Base-by-base conservation (phyloP, 2,888 invertebrate genomes). In the Ectropis crepuscularia region DNA sequence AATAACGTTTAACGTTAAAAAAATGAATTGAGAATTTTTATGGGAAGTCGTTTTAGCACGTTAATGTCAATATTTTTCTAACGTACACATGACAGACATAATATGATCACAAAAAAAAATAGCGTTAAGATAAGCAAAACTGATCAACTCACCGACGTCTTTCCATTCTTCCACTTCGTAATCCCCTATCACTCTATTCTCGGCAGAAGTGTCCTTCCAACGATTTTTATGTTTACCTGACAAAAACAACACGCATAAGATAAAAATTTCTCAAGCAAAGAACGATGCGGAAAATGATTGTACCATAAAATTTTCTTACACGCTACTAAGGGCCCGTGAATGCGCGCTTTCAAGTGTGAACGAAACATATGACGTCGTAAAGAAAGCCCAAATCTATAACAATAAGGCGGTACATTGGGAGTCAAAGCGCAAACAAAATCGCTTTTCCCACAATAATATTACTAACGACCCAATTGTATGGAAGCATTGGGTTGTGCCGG, bases 111-210 rank as follows among this genome's bases (percentile, higher is more conserved):
- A n/a, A n/a, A n/a, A 11, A 41, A 5, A 62, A 45, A n/a, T 48
- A 12, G 45, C 5, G 48, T 28, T 28, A 45, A 47, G 48, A 12
- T 12, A 57, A 53, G 42, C 57, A 38, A 53, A 43, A 66, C 47
- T 57, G 57, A 57, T 65, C 53, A 53, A 81, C 94, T 93, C 82
- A 95, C 95, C 95, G 86, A 94, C 93, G 86, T 95, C 95, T 86
- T 95, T 95, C 95, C 95, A 95, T 88, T 95, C 96, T 88, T 96
- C 95, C 74, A 95, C 94, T 78, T 95, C 96, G 86, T 95, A 95
- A 89, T 95, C 96, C 73, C 93, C 93, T 71, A 94, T 90, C 72
- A 94, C 94, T 89, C 95, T 93, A 81, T 94, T 94, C 80, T 95
- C 94, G 68, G 94, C 90, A 42, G 93, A 89, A 69, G 86, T 87